Conservation (phyloP, 2,888 invertebrate species). For the Scelioninae gen. 1 region DNA sequence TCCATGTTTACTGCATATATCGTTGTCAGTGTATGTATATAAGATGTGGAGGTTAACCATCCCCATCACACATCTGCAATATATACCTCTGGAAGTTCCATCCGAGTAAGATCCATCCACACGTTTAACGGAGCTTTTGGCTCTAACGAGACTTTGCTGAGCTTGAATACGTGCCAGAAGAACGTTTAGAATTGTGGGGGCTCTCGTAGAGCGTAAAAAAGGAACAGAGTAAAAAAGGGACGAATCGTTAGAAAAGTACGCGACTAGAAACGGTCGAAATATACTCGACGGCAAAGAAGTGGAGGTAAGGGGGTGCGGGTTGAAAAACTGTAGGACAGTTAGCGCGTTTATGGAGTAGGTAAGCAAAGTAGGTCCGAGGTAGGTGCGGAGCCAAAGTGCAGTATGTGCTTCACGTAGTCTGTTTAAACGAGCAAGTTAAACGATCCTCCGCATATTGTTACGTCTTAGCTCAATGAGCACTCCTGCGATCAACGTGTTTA, state of each 20-base stretch:
- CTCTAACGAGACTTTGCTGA: constrained; percentile 76
- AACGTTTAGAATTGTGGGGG: constrained; percentile 72
- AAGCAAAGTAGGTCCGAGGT: constrained; percentile 64
- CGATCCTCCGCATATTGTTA: constrained; percentile 55
- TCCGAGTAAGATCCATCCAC: constrained; percentile 50
- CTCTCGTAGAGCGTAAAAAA: constrained; percentile 47
- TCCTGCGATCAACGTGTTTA: constrained; percentile 53
- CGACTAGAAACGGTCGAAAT: constrained; percentile 48
- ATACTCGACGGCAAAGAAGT: constrained; percentile 23
- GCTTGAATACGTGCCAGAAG: constrained; percentile 75
- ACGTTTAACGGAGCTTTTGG: constrained; percentile 71
- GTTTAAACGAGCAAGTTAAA: constrained; percentile 58
- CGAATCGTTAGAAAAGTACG: constrained; percentile 45
- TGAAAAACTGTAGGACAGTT: constrained; percentile 53
- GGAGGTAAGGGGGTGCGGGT: not conserved
- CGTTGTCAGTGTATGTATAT: no score
- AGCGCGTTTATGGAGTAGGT: constrained; percentile 55
- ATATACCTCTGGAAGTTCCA: constrained; percentile 9
- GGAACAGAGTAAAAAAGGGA: constrained; percentile 35
- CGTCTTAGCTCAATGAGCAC: constrained; percentile 57
- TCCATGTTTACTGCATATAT: not conserved
- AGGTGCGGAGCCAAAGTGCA: constrained; percentile 20
- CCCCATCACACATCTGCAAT: not conserved
- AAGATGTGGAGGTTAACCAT: not conserved
- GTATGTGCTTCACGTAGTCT: constrained; percentile 54